Evolutionary conservation across 2,888 invertebrate genomes (phyloP).

Genomic region (Anthrax anthrax): DNA sequence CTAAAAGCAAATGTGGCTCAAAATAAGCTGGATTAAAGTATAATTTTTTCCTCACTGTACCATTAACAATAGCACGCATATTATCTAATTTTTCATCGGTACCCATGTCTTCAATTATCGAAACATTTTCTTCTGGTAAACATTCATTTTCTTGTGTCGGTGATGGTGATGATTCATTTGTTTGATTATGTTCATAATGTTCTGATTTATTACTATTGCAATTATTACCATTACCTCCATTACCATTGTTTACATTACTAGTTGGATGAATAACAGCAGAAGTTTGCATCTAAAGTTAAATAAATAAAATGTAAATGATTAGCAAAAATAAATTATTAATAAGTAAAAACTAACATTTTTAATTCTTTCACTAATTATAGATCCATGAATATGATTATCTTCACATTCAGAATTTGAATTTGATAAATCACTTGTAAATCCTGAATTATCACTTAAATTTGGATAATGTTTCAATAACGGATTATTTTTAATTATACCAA

Average conservation of each 20-base stretch:
- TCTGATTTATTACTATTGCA: constrained; percentile 8
- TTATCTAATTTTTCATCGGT: constrained; percentile 49
- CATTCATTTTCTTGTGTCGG: constrained; percentile 42
- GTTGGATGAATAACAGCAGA: constrained; percentile 59
- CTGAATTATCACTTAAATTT: constrained; percentile 36
- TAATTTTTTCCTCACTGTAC: constrained; percentile 59
- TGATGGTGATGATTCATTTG: constrained; percentile 22
- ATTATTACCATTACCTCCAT: background rate
- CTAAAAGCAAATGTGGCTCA: constrained; percentile 70
- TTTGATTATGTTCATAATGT: constrained; percentile 13
- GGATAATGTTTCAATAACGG: constrained; percentile 54
- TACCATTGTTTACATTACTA: constrained; percentile 12
- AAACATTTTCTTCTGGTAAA: constrained; percentile 70
- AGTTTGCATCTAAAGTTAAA: constrained; percentile 38
- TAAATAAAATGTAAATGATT: background rate
- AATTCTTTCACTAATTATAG: constrained; percentile 17
- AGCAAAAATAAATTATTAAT: background rate
- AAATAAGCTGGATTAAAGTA: constrained; percentile 88
- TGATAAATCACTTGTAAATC: constrained; percentile 41
- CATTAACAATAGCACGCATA: constrained; percentile 46
- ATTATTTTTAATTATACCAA: constrained; percentile 65
- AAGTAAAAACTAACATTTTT: constrained; percentile 26
- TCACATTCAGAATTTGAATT: constrained; percentile 54
- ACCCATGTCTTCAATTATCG: constrained; percentile 63
- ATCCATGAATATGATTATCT: constrained; percentile 10